A percentile compares a stretch with the other conserved stretches of the same genome.
Evolutionary conservation across 2,888 invertebrate genomes (phyloP).

Genomic region (Caenorhabditis becei): DNA sequence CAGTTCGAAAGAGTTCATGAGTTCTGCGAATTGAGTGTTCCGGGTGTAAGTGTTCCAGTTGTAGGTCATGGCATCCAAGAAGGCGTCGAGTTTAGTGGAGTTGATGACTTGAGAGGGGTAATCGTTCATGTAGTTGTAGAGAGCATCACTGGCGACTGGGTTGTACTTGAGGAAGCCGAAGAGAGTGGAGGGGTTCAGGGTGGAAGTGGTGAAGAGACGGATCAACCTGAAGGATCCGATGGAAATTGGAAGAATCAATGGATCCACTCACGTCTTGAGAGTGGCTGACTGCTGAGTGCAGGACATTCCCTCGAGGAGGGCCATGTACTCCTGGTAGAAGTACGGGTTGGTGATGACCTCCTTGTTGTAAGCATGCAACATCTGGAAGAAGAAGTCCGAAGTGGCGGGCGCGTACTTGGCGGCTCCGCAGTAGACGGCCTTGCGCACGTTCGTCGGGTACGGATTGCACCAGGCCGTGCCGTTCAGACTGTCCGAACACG

Average conservation of each 20-base stretch:
- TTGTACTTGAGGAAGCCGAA: conserved; percentile 59
- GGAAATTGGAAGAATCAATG: background rate
- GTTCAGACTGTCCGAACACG: conserved; percentile 54
- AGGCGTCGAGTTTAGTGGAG: conserved; percentile 31
- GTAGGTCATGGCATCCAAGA: conserved; percentile 63
- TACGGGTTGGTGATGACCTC: conserved; percentile 64
- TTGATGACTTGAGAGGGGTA: conserved; percentile 46
- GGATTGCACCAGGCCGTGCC: conserved; percentile 68
- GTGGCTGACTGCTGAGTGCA: conserved; percentile 50
- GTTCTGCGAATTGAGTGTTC: conserved; percentile 16
- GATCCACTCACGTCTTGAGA: conserved; percentile 23
- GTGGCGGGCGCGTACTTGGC: conserved; percentile 49
- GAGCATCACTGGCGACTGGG: conserved; percentile 47
- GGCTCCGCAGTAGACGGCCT: conserved; percentile 68
- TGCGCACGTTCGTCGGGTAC: conserved; percentile 61
- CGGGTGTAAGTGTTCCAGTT: conserved; percentile 45
- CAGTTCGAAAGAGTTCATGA: conserved; percentile 27
- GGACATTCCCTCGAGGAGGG: conserved; percentile 62
- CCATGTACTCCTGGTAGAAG: conserved; percentile 68
- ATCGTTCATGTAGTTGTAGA: conserved; percentile 33
- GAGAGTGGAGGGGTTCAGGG: conserved; percentile 30
- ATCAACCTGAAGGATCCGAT: conserved; percentile 30
- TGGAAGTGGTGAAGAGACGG: conserved; percentile 38
- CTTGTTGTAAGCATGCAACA: conserved; percentile 58
- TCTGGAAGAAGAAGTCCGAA: conserved; percentile 57